Evolutionary conservation across 2,797 vertebrate genomes (phyloP).

Genomic region (Bradypus variegatus): DNA sequence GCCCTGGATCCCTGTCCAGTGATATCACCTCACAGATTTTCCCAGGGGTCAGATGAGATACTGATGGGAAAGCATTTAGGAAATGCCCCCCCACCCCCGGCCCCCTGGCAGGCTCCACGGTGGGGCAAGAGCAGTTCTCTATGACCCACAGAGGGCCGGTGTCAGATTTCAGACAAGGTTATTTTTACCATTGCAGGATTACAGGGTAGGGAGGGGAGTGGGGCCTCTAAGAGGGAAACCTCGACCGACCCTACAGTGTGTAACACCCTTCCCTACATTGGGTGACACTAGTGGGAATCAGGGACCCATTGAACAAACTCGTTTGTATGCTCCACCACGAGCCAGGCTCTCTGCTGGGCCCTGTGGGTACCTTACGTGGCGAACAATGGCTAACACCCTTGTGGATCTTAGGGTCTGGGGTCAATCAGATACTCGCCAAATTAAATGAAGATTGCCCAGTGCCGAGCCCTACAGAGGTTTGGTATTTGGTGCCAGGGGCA

Average conservation of each 20-base stretch:
- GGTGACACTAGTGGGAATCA: neutral
- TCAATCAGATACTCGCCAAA: neutral
- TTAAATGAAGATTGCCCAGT: neutral
- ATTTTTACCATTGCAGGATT: constrained; percentile 45
- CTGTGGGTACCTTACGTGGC: neutral
- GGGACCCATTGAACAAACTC: neutral
- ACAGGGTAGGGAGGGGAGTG: neutral
- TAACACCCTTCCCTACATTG: neutral
- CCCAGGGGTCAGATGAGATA: neutral
- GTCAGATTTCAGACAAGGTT: constrained; percentile 40
- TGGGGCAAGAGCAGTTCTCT: neutral
- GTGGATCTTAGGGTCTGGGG: neutral
- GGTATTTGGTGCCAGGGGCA: fast-evolving
- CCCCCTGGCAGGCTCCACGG: neutral
- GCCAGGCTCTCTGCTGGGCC: neutral
- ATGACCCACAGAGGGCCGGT: neutral
- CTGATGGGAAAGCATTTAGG: neutral
- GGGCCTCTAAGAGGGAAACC: neutral
- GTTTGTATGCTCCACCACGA: neutral
- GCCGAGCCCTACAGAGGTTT: neutral
- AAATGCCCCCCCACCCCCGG: neutral
- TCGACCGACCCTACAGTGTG: neutral
- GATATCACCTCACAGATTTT: neutral
- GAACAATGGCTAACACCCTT: neutral
- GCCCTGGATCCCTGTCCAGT: neutral